Base-by-base conservation (phyloP, 2,113 vertebrate genomes). In the Bufo bufo region DNA sequence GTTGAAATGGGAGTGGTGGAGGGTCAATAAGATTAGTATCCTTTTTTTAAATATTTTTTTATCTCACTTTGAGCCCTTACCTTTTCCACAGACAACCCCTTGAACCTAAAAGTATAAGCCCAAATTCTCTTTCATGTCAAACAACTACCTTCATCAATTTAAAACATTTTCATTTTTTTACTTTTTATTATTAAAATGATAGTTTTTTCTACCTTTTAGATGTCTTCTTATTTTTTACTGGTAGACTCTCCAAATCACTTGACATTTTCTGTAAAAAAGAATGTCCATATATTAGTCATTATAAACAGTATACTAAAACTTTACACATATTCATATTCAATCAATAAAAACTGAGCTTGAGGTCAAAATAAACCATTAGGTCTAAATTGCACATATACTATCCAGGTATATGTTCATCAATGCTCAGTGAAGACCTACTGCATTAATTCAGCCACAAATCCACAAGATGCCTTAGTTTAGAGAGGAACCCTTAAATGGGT, bases 181-280 rank as follows among this genome's bases (percentile, higher is more conserved):
- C 33, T 33, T 33, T 33, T 33, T 33, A 33, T 33, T 33, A 33
- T 33, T 33, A 33, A 33, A 33, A 33, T 33, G 33, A 33, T 33
- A 33, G 33, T 33, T 33, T 49, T 83, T 80, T 58, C 54, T 71
- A 71, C 82, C 63, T 84, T 84, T 50, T 54, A 17, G 63, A 50
- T 0, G 63, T 84, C 23, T 69, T 84, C 63, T n/a, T 69, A n/a
- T 82, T 10, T 5, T 69, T 66, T 83, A 66, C 82, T 84, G 47
- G 49, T 69, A 54, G 65, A 9, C 63, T 69, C 47, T 69, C 82
- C 82, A 33, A 69, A 50, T 69, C 63, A 69, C 65, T 71, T 84
- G 63, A 71, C 82, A 69, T 84, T 84, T n/a, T 71, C 82, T 84
- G 82, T 10, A 71, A 71, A 71, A 66, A 8, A 71, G 33, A 16